Evolutionary conservation across 2,797 vertebrate genomes (phyloP).

Genomic region (Myripristis jacobus): DNA sequence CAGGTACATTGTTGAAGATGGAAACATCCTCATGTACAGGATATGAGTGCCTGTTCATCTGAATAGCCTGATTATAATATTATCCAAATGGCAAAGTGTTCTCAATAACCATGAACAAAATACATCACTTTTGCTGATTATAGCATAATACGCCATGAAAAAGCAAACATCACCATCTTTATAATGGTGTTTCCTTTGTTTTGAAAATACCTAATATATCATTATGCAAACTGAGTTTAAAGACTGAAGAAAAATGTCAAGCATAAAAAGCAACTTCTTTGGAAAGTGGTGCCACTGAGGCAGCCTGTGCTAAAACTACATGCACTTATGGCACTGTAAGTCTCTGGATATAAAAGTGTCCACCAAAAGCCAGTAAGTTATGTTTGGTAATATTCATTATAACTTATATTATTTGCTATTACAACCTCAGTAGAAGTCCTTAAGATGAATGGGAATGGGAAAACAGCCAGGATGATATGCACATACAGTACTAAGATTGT

Average conservation of each 20-base stretch:
- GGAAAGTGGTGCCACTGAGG: background rate
- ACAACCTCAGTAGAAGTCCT: slow-evolving; percentile 21
- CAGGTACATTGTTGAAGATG: too few relatives aligned
- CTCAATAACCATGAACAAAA: too few relatives aligned
- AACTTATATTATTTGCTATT: slow-evolving; percentile 42
- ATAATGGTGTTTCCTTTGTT: slow-evolving; percentile 11
- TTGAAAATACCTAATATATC: background rate
- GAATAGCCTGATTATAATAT: background rate
- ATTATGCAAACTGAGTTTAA: slow-evolving; percentile 1
- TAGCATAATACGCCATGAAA: background rate
- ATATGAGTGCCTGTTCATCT: background rate
- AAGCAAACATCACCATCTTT: background rate
- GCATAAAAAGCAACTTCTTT: slow-evolving; percentile 10
- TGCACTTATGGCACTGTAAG: background rate
- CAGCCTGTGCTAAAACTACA: background rate
- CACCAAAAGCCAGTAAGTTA: background rate
- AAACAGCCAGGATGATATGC: slow-evolving; percentile 28
- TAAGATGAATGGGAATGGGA: slow-evolving; percentile 12
- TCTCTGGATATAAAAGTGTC: background rate
- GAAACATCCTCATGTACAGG: too few relatives aligned
- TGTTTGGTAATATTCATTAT: slow-evolving; percentile 16
- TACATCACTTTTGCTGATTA: too few relatives aligned
- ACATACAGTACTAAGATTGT: slow-evolving; percentile 64
- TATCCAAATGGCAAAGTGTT: background rate
- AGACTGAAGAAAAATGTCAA: slow-evolving; percentile 1